Percentiles rank a stretch among this genome's conserved stretches.
phyloP scores from a whole-genome alignment of 2,113 vertebrate species.

The Hypomesus transpacificus region DNA sequence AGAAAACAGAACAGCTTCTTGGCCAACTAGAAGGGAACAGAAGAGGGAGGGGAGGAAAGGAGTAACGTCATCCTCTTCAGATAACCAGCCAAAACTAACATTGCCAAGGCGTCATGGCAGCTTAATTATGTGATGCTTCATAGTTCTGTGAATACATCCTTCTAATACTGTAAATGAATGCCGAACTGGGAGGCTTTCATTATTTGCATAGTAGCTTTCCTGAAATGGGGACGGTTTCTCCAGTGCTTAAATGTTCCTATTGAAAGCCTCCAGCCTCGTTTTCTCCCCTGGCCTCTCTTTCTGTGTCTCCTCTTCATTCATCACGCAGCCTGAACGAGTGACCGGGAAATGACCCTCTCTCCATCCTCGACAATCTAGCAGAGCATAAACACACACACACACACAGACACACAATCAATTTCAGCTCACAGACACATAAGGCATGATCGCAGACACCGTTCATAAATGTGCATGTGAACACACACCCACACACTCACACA shows the following conservation, averaged over 20 bases:
- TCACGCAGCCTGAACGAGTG: slow-evolving; percentile 69
- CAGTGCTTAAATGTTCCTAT: slow-evolving; percentile 65
- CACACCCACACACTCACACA: slow-evolving; percentile 5
- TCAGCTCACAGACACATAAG: slow-evolving; percentile 31
- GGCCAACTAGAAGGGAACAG: neutral
- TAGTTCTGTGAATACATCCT: too few relatives aligned
- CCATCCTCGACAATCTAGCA: slow-evolving; percentile 19
- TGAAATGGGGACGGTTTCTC: too few relatives aligned
- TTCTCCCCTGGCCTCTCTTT: slow-evolving; percentile 62
- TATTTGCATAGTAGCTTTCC: too few relatives aligned
- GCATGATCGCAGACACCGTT: too few relatives aligned
- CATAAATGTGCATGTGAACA: neutral
- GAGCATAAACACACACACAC: slow-evolving; percentile 23
- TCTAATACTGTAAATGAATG: too few relatives aligned
- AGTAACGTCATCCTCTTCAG: too few relatives aligned
- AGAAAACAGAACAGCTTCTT: slow-evolving; percentile 50
- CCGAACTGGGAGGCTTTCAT: too few relatives aligned
- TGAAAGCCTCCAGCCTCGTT: slow-evolving; percentile 24
- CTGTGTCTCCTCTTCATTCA: slow-evolving; percentile 70
- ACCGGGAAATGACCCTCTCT: slow-evolving; percentile 68
- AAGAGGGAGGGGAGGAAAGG: neutral
- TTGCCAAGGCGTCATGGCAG: too few relatives aligned
- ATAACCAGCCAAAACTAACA: too few relatives aligned
- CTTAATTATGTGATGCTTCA: too few relatives aligned
- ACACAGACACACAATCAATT: slow-evolving; percentile 45